Evolutionary conservation across 2,888 invertebrate species (phyloP), one percentile per base, ranked within the genome.

Genomic region (Tetranychus piercei): DNA sequence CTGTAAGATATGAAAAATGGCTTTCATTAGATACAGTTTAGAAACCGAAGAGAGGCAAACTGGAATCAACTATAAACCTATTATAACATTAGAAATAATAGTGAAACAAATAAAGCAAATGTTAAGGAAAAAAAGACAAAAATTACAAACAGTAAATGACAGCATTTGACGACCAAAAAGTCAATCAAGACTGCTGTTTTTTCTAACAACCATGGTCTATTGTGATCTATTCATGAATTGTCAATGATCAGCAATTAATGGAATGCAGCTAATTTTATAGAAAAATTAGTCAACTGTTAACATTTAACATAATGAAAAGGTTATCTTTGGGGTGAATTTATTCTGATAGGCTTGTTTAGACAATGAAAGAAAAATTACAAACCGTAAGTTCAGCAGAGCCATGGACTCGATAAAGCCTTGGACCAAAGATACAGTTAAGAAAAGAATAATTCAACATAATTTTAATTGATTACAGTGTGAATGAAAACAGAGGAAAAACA

Each of bases 371-470:
- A 15, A 55, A 7, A 55, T 55, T 55, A 15, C 55, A 15, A 9
- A 72, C 76, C 23, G 71, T 44, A 45, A 64, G 23, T 15, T 74
- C 75, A 43, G 67, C 66, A 22, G 73, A 70, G 20, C 73, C 72
- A 45, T 75, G 76, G 15, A 77, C 72, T 18, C 76, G 64, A 71
- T 77, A 76, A 7, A 77, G 74, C 34, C 76, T 67, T 11, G 76
- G 77, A 22, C 77, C 77, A 64, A 73, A 66, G 18, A 76, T 71
- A 72, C 74, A 74, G 4, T 71, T 71, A 5, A 69, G 34, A 6
- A 69, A 69, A 11, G 34, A 23, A 1, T 23, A 69, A 22, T 55
- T 55, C 1, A 55, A 15, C 55, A 55, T 55, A 7, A 55, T 55
- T 8, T 9, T 55, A 15, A 55, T 55, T 55, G 15, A 55, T 15